Evolutionary conservation across 2,888 invertebrate species (phyloP), one percentile per base, ranked within the genome.

Genomic region (Petrolisthes cinctipes): DNA sequence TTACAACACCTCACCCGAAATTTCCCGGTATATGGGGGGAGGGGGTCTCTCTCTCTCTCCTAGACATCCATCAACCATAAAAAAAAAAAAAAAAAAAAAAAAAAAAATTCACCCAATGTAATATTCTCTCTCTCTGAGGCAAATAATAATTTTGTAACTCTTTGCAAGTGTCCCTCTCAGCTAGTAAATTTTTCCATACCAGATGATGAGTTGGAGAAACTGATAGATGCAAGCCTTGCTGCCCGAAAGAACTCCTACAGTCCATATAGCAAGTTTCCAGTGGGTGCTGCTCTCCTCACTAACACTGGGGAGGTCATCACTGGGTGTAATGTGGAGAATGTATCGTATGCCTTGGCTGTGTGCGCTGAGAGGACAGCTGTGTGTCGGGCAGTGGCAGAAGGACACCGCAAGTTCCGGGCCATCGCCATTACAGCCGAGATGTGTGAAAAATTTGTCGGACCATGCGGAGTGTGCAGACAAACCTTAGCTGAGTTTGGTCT

Each of bases 311-410:
- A 93, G 0, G 94, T 96, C 88, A 94, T 95, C 54, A 94, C 94
- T 11, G 98, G 98, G 1, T 97, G 97, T 92, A 99, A 99, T 92
- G 95, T 99, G 23, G 99, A 99, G 93, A 99, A 97, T 92, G 94
- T 95, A 0, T 95, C 97, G 0, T 96, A 96, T 91, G 95, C 96
- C 0, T 95, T 96, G 0, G 93, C 95, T 0, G 95, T 97, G 79
- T 99, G 99, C 93, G 99, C 99, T 0, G 99, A 99, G 93, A 94
- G 97, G 78, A 95, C 96, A 0, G 98, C 98, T 0, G 94, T 97
- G 1, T 95, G 94, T 0, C 96, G 96, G 92, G 98, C 98, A 0
- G 95, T 99, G 0, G 96, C 97, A 85, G 96, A 96, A 91, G 98
- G 98, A 0, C 95, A 96, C 91, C 93, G 92, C 4, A 95, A 95